Conservation (phyloP, 2,797 vertebrate species). For the Geotrypetes seraphini region DNA sequence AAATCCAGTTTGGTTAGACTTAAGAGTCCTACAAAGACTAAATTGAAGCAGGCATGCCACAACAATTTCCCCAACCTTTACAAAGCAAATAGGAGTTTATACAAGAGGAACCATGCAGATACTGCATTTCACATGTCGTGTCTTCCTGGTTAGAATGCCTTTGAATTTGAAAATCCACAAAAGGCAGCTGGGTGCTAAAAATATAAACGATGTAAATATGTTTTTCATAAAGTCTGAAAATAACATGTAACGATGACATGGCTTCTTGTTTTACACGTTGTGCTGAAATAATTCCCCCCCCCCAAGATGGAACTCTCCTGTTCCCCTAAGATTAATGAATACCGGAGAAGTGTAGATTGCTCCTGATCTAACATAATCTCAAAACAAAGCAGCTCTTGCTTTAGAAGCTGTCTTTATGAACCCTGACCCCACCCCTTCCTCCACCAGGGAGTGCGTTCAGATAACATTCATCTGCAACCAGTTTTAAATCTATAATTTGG, state of each 20-base stretch:
- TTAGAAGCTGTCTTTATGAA: neutral
- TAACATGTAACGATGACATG: slow-evolving; percentile 30
- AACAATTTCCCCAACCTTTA: slow-evolving; percentile 30
- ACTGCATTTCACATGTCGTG: slow-evolving; percentile 33
- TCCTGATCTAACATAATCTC: neutral
- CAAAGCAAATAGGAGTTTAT: slow-evolving; percentile 17
- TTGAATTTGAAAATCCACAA: slow-evolving; percentile 44
- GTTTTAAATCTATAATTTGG: neutral
- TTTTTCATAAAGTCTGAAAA: slow-evolving; percentile 53
- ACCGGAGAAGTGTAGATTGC: neutral
- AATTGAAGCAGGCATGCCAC: slow-evolving; percentile 28
- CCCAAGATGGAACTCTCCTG: neutral
- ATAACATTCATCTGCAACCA: neutral
- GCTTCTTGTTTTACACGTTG: slow-evolving; percentile 37
- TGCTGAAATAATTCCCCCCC: slow-evolving; percentile 17
- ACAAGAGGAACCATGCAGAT: slow-evolving; percentile 28
- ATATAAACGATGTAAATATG: slow-evolving; percentile 33
- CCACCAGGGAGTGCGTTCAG: neutral
- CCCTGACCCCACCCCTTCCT: neutral
- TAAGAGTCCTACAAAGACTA: slow-evolving; percentile 39
- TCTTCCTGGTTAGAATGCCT: slow-evolving; percentile 47
- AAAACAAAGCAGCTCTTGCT: no score
- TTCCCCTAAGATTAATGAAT: neutral
- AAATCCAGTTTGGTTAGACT: slow-evolving; percentile 28
- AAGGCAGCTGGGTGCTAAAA: slow-evolving; percentile 28